Conservation (phyloP, 2,797 vertebrate species). For the Catharus ustulatus region DNA sequence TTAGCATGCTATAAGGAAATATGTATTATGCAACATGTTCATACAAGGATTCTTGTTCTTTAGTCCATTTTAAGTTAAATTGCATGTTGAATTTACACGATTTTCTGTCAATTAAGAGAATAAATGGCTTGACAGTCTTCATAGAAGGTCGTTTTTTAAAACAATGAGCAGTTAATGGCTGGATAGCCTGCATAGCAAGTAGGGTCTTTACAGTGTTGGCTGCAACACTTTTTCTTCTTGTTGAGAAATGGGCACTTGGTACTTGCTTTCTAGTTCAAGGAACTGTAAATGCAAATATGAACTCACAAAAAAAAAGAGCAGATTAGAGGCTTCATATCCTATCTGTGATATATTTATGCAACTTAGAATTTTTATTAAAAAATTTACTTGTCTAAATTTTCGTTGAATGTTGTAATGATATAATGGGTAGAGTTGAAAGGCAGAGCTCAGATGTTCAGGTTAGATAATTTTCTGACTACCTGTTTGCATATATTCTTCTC, state of each 20-base stretch:
- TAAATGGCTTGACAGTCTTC: background rate
- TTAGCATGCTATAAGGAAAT: background rate
- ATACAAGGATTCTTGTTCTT: background rate
- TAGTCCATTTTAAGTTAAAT: background rate
- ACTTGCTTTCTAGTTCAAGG: background rate
- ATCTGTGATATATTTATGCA: background rate
- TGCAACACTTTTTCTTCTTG: background rate
- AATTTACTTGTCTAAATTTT: background rate
- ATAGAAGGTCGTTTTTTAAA: background rate
- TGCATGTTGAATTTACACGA: background rate
- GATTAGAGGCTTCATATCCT: background rate
- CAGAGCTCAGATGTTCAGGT: background rate
- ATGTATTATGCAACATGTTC: background rate
- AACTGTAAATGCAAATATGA: background rate
- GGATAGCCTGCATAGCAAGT: background rate
- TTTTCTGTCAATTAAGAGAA: background rate
- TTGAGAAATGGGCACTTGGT: background rate
- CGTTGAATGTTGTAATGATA: background rate
- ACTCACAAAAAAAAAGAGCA: background rate
- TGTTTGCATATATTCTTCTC: conserved; percentile 66
- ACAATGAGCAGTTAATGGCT: background rate
- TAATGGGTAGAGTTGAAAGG: background rate
- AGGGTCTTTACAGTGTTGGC: background rate
- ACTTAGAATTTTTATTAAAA: background rate
- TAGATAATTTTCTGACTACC: conserved; percentile 26